phyloP scores from a whole-genome alignment of 2,797 vertebrate species.

The Thalassophryne amazonica region DNA sequence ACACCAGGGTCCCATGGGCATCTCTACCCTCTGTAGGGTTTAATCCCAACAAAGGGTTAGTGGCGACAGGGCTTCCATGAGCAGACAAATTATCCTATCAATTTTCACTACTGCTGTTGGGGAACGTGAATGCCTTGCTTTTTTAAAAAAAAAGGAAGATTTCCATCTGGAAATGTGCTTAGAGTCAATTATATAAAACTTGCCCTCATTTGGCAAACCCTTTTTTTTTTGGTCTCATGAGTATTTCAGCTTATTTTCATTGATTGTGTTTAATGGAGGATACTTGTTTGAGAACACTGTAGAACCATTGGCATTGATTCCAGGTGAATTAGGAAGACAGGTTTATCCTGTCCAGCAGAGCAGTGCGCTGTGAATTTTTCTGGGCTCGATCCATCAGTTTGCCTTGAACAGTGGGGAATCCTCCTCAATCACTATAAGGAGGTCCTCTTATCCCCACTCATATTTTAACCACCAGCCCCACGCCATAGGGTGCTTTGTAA shows the following conservation, averaged over 20 bases:
- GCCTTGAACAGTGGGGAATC: conserved; percentile 83
- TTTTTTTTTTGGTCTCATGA: conserved; percentile 30
- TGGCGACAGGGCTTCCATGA: conserved; percentile 77
- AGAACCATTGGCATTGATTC: conserved; percentile 14
- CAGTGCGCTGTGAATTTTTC: conserved; percentile 77
- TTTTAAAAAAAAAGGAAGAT: conserved; percentile 22
- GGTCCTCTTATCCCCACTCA: conserved; percentile 79
- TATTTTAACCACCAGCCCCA: conserved; percentile 83
- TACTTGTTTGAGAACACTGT: background rate
- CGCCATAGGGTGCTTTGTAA: conserved; percentile 76
- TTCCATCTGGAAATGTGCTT: conserved; percentile 59
- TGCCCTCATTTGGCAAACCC: conserved; percentile 30
- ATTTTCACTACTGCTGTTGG: conserved; percentile 72
- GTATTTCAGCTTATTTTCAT: conserved; percentile 28
- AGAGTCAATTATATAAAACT: conserved; percentile 46
- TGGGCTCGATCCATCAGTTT: conserved; percentile 70
- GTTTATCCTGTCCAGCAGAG: conserved; percentile 83
- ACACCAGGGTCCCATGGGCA: conserved; percentile 54
- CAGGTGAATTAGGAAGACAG: conserved; percentile 69
- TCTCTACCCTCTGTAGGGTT: conserved; percentile 59
- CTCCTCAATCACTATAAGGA: conserved; percentile 86
- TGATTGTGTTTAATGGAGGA: conserved; percentile 19
- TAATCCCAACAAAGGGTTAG: conserved; percentile 78
- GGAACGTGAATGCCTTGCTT: conserved; percentile 31
- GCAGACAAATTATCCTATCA: conserved; percentile 90